Percentiles rank a stretch among this genome's conserved stretches.
Conservation (phyloP, 2,113 vertebrate species). For the Mobula hypostoma region DNA sequence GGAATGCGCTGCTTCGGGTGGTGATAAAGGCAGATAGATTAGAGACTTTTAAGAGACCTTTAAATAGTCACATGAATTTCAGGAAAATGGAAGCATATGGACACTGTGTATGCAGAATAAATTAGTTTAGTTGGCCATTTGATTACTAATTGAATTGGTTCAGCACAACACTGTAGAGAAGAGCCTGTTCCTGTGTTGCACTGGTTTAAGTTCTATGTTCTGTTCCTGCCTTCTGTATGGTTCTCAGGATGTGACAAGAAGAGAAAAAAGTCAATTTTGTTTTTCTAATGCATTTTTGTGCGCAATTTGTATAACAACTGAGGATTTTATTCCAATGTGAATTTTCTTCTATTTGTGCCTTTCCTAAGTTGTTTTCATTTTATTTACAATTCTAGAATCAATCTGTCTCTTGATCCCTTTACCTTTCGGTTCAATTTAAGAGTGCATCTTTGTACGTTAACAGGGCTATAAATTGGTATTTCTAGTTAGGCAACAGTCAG, state of each 20-base stretch:
- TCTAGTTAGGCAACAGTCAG: not conserved
- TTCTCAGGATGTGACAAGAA: not conserved
- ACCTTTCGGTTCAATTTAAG: not conserved
- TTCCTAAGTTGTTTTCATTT: not conserved
- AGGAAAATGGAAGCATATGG: no score
- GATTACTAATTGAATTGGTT: no score
- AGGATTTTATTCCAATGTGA: not conserved
- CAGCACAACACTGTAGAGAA: no score
- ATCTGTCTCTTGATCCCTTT: not conserved
- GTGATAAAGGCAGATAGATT: no score
- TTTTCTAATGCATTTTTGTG: not conserved
- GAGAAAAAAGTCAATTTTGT: not conserved
- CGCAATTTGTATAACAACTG: not conserved
- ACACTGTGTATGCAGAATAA: no score
- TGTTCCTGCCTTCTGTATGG: not conserved
- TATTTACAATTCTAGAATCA: not conserved
- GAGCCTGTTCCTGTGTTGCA: no score
- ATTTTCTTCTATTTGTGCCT: not conserved
- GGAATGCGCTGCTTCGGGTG: no score
- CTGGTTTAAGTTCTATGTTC: no score
- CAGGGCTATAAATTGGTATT: not conserved
- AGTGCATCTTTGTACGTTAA: not conserved
- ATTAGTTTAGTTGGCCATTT: no score
- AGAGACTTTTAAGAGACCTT: no score
- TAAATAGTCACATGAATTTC: no score